These are phyloP conservation scores for Rhinolophus ferrumequinum DNA, from an alignment of 2,113 vertebrate species.

Conservation along the genomic window DNA sequence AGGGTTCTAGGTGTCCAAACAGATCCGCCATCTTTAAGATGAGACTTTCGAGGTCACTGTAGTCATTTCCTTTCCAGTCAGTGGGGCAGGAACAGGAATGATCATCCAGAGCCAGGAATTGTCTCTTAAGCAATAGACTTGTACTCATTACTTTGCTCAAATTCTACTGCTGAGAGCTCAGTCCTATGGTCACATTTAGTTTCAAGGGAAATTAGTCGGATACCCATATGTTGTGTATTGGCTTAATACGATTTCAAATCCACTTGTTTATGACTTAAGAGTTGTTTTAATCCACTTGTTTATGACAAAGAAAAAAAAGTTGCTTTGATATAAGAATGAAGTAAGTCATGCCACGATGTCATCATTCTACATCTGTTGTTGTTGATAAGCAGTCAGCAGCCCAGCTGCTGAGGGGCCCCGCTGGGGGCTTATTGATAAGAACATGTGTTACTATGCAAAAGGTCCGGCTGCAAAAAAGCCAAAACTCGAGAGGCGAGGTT, in stretches of 20 bases:
- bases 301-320: not conserved
- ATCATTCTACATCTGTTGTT: not conserved
- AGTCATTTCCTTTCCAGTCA: not conserved
- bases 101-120: not conserved
- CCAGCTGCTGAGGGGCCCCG: not conserved
- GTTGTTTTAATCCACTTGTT: not conserved
- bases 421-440: not conserved
- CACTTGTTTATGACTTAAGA: not conserved
- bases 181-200: not conserved
- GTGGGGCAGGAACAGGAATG: not conserved
- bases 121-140: not conserved
- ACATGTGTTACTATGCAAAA: no score
- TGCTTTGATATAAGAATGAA: not conserved
- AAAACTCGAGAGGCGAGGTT: no score
- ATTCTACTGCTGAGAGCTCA: not conserved
- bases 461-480: no score
- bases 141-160: not conserved
- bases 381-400: not conserved
- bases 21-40: not conserved
- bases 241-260: not conserved
- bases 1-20: not conserved
- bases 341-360: not conserved
- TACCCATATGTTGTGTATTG: not conserved
- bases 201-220: not conserved
- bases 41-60: slow-evolving; percentile 23